Conservation (phyloP, 2,113 vertebrate genomes). For the Semicossyphus pulcher region DNA sequence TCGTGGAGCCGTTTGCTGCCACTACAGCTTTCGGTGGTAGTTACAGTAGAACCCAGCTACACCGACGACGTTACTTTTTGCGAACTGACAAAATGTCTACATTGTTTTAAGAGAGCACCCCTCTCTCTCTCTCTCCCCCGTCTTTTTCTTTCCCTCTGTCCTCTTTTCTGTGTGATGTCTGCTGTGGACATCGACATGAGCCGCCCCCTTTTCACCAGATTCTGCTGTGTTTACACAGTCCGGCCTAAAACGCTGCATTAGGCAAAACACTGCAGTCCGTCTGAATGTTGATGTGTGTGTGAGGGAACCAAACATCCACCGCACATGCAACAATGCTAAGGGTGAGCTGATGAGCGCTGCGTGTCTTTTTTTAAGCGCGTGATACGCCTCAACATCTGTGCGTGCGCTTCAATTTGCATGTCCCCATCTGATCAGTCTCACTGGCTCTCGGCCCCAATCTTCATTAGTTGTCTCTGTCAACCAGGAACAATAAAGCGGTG, state of each 20-base stretch:
- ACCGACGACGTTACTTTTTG: too few relatives aligned
- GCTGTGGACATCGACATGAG: slow-evolving; percentile 74
- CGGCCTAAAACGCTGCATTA: slow-evolving; percentile 35
- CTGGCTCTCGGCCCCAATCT: slow-evolving; percentile 25
- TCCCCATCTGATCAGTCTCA: slow-evolving; percentile 24
- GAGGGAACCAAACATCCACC: background rate
- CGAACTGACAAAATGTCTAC: slow-evolving; percentile 71
- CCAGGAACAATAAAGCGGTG: slow-evolving; percentile 52
- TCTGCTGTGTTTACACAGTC: slow-evolving; percentile 64
- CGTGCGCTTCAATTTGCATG: background rate
- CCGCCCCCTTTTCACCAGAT: slow-evolving; percentile 51
- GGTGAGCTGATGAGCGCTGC: background rate
- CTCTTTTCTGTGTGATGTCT: slow-evolving; percentile 64
- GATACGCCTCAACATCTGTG: background rate
- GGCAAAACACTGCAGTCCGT: slow-evolving; percentile 24
- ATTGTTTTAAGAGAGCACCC: slow-evolving; percentile 39
- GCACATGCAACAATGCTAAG: background rate
- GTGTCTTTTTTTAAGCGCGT: background rate
- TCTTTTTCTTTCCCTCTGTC: slow-evolving; percentile 19
- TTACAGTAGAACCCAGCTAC: slow-evolving; percentile 66
- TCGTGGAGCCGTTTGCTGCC: too few relatives aligned
- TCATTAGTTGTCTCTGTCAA: slow-evolving; percentile 59
- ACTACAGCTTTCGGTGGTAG: slow-evolving; percentile 2
- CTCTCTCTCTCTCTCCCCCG: too few relatives aligned
- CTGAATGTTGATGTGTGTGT: slow-evolving; percentile 4